phyloP scores from a whole-genome alignment of 2,113 vertebrate genomes.

The Melozone crissalis region DNA sequence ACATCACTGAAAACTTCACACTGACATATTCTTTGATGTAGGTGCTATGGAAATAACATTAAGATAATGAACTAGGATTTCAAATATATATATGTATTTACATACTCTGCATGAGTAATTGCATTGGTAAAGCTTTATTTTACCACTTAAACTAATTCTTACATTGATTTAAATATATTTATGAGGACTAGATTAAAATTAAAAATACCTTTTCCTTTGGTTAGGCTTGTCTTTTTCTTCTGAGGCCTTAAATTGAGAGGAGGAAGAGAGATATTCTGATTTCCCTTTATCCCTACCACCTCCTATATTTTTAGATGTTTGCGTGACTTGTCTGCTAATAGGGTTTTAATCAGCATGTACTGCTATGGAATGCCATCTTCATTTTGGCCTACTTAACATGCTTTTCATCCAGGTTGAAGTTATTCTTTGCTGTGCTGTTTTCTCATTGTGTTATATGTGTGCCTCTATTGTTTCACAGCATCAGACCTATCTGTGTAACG shows the following conservation, averaged over 20 bases:
- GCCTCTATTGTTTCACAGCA: not conserved
- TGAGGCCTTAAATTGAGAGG: constrained; percentile 9
- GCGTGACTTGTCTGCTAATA: constrained; percentile 36
- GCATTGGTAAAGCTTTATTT: constrained; percentile 57
- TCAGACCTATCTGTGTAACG: not conserved
- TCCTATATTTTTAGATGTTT: constrained; percentile 39
- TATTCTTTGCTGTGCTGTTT: not conserved
- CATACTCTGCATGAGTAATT: constrained; percentile 62
- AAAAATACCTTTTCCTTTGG: constrained; percentile 61
- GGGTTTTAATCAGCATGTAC: constrained; percentile 39
- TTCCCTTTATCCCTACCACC: not conserved
- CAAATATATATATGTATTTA: constrained; percentile 60
- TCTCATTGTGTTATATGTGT: not conserved
- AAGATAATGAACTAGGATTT: constrained; percentile 75
- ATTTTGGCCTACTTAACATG: constrained; percentile 45
- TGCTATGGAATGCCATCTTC: constrained; percentile 1
- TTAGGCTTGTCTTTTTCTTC: constrained; percentile 39
- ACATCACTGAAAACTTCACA: constrained; percentile 73
- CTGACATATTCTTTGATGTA: constrained; percentile 77
- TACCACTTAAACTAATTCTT: constrained; percentile 59
- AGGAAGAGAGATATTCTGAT: not conserved
- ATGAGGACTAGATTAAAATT: constrained; percentile 65
- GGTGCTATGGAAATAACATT: constrained; percentile 73
- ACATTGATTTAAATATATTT: constrained; percentile 61
- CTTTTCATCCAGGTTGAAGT: constrained; percentile 17